phyloP scores from a whole-genome alignment of 2,888 invertebrate genomes.

The Calameuta idolon region DNA sequence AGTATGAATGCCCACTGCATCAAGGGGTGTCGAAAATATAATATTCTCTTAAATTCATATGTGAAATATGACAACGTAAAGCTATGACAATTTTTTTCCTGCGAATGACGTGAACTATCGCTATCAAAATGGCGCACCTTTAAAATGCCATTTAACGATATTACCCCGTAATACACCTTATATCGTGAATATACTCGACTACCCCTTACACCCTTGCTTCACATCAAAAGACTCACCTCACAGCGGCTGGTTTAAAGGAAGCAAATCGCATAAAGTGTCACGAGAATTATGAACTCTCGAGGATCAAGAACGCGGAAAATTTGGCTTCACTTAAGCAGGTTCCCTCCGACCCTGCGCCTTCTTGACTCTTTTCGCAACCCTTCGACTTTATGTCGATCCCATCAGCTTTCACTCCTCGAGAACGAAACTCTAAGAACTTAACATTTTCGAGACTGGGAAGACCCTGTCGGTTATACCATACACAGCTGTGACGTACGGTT shows the following conservation, averaged over 20 bases:
- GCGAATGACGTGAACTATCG: too few species aligned
- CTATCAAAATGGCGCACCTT: neutral
- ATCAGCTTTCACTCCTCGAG: constrained; percentile 7
- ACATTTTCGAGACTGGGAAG: neutral
- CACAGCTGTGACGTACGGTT: too few species aligned
- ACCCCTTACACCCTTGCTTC: constrained; percentile 19
- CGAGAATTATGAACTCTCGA: constrained; percentile 48
- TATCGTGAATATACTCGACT: neutral
- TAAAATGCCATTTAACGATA: constrained; percentile 33
- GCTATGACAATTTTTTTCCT: too few species aligned
- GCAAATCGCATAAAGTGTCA: constrained; percentile 47
- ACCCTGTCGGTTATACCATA: neutral
- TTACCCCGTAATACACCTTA: neutral
- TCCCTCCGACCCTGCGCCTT: constrained; percentile 15
- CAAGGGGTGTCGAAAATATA: too few species aligned
- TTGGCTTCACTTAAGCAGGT: constrained; percentile 30
- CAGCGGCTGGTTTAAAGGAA: constrained; percentile 22
- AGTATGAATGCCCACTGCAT: too few species aligned
- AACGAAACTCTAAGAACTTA: constrained; percentile 5
- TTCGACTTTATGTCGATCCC: neutral
- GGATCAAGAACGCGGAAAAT: constrained; percentile 54
- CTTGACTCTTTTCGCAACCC: constrained; percentile 7
- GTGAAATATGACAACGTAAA: too few species aligned
- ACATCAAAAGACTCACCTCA: constrained; percentile 31
- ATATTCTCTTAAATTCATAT: too few species aligned